These are phyloP conservation scores for Pteria penguin DNA, from an alignment of 2,888 invertebrate species.

Conservation along the genomic window DNA sequence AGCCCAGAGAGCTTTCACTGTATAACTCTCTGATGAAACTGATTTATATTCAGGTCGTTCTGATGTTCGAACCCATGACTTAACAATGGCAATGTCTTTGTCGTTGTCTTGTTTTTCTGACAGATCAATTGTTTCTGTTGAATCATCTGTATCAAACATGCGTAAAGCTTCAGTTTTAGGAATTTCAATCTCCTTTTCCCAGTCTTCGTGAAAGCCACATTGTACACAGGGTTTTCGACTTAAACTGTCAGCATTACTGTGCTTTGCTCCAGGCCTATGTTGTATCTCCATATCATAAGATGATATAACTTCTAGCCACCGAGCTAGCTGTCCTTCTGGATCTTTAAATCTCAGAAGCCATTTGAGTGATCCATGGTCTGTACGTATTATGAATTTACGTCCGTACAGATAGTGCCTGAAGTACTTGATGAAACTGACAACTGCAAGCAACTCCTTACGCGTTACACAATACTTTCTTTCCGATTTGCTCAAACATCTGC, in stretches of 20 bases:
- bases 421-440: neutral
- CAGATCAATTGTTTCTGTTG: neutral
- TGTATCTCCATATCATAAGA: neutral
- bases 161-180: too few relatives aligned
- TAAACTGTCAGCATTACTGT: neutral
- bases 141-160: neutral
- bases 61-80: neutral
- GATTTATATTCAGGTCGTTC: neutral
- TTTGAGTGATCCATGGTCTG: neutral
- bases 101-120: neutral
- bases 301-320: neutral
- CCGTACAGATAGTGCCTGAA: neutral
- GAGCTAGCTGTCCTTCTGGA: neutral
- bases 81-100: conserved; percentile 9
- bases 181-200: neutral
- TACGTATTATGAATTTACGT: neutral
- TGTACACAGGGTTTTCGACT: neutral
- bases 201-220: conserved; percentile 17
- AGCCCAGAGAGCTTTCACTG: conserved; percentile 4
- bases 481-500: too few relatives aligned
- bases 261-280: neutral
- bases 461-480: too few relatives aligned
- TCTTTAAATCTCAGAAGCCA: neutral
- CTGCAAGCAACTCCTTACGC: too few relatives aligned
- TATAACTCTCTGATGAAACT: neutral